phyloP scores from a whole-genome alignment of 2,113 vertebrate genomes.

The Aythya baeri region DNA sequence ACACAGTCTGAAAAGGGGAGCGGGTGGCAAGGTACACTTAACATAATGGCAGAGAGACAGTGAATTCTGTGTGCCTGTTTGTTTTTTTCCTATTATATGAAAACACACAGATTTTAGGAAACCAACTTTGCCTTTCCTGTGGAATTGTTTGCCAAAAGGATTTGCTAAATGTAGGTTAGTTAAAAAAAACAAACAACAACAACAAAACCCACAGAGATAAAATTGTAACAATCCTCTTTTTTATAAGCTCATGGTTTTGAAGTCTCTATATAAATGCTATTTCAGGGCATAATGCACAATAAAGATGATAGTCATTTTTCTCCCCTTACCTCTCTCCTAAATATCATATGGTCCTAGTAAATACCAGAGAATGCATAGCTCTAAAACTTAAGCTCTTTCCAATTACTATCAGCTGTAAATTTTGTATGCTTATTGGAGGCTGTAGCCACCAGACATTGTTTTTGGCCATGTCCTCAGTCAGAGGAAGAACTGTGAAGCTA shows the following conservation, averaged over 20 bases:
- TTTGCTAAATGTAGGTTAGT: background rate
- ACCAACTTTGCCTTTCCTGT: background rate
- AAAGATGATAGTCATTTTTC: background rate
- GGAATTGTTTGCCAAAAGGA: background rate
- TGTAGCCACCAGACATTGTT: background rate
- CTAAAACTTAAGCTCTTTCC: background rate
- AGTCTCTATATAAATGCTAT: background rate
- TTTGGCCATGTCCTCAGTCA: background rate
- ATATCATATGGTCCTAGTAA: background rate
- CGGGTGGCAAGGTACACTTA: background rate
- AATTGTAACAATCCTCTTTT: background rate
- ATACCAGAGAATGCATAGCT: background rate
- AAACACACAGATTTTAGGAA: background rate
- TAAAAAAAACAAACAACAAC: background rate
- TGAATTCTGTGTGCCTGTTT: background rate
- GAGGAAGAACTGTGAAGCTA: background rate
- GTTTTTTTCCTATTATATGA: background rate
- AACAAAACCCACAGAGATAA: background rate
- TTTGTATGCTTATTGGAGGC: background rate
- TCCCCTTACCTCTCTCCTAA: background rate
- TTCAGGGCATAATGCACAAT: background rate
- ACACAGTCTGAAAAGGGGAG: background rate
- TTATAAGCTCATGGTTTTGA: background rate
- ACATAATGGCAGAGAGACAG: background rate
- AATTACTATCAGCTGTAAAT: background rate